phyloP scores from a whole-genome alignment of 2,113 vertebrate species.

The Petaurus breviceps region DNA sequence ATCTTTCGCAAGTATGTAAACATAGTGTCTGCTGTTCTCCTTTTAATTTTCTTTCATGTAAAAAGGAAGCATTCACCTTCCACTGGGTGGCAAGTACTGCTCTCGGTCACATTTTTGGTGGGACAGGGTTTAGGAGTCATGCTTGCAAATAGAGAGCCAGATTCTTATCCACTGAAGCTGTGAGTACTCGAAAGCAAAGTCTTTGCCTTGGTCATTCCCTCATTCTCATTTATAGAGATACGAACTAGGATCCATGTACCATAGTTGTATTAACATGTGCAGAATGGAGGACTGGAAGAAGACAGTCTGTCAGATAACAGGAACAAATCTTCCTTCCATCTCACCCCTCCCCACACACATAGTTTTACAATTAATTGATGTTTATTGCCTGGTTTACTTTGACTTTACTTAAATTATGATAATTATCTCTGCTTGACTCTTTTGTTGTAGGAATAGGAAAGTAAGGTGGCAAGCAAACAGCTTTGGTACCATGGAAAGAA shows the following conservation, averaged over 20 bases:
- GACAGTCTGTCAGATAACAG: not conserved
- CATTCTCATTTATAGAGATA: not conserved
- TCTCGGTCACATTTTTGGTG: not conserved
- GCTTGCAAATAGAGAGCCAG: conserved; percentile 20
- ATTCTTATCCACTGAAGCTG: not conserved
- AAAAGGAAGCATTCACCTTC: not conserved
- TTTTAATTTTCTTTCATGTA: not conserved
- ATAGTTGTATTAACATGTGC: not conserved
- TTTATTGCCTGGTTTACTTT: not conserved
- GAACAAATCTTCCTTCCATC: not conserved
- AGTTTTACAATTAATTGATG: not conserved
- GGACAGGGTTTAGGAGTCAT: not conserved
- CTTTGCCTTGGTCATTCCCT: not conserved
- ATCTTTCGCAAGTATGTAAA: not conserved
- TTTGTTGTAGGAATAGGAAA: not conserved
- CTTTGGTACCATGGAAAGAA: not conserved
- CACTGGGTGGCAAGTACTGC: not conserved
- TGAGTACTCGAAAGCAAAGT: not conserved
- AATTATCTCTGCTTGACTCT: conserved; percentile 26
- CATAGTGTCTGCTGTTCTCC: not conserved
- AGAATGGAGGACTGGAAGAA: not conserved
- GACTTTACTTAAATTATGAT: conserved; percentile 10
- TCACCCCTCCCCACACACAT: not conserved
- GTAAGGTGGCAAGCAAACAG: not conserved
- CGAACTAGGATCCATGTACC: not conserved